phyloP scores from a whole-genome alignment of 2,113 vertebrate species.

The Merops nubicus region DNA sequence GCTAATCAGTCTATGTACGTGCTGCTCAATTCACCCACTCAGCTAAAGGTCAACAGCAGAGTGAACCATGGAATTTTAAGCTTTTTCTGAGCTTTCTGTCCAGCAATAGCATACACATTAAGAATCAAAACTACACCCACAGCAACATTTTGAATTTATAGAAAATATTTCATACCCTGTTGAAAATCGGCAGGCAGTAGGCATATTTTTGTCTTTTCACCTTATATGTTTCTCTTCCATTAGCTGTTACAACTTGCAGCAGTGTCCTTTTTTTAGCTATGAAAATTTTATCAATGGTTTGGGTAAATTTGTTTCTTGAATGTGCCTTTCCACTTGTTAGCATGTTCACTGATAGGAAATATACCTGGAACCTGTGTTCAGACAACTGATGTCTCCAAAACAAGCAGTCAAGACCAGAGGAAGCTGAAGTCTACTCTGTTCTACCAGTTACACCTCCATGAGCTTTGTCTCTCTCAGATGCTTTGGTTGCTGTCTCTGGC shows the following conservation, averaged over 20 bases:
- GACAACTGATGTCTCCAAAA: not conserved
- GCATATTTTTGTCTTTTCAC: not conserved
- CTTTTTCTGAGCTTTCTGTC: not conserved
- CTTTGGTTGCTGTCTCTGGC: accelerated
- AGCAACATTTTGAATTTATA: not conserved
- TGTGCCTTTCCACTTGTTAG: not conserved
- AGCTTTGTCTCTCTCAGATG: not conserved
- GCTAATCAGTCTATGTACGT: not conserved
- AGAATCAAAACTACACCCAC: not conserved
- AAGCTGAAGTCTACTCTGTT: not conserved
- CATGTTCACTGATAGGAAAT: not conserved
- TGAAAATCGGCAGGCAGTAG: not conserved
- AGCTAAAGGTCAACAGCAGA: conserved; percentile 19
- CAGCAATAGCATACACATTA: not conserved
- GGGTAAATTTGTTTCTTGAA: not conserved
- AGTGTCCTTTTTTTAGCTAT: not conserved
- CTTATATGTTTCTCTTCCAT: not conserved
- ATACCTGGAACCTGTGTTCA: not conserved
- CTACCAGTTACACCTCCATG: not conserved
- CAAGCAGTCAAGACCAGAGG: not conserved
- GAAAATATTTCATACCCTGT: not conserved
- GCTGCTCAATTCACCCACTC: conserved; percentile 23
- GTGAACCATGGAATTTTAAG: not conserved
- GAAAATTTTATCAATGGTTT: not conserved
- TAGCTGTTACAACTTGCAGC: not conserved